Base-by-base conservation (phyloP, 2,113 vertebrate genomes). In the Indicator maculatus region DNA sequence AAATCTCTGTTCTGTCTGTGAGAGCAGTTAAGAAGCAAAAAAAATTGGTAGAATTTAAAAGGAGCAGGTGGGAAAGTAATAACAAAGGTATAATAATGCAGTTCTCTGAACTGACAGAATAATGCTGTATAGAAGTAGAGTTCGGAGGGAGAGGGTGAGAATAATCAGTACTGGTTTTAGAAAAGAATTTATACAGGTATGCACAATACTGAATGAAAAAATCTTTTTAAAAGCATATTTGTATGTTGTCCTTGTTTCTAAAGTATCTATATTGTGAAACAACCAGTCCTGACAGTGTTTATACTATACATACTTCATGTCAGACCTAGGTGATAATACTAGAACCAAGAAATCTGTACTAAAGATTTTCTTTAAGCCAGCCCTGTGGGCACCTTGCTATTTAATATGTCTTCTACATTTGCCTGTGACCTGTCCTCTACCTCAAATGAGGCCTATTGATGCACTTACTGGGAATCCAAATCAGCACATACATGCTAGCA, bases 21-120 rank as follows among this genome's bases (percentile, higher is more conserved):
- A 69, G 19, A 73, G n/a, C 36, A 69, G 76, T 78, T 92, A 78
- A 77, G 87, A 85, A 78, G 60, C 33, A 95, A 96, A 84, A 4
- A 4, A 81, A 75, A 86, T 63, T 86, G 58, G 31, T 56, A 76
- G 55, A 91, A 91, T 78, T 91, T 71, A 81, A 83, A 84, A 91
- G 33, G 13, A 88, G 24, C 3, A 2, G 14, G 28, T 72, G 38
- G 21, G 11, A 77, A 93, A 86, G 75, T 80, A 70, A 88, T 67
- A 88, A 47, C 1, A 1, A 21, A 95, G 81, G 58, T 75, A 81
- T 55, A 91, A 93, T 81, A 65, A 50, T 27, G n/a, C n/a, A n/a
- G 24, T 86, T 91, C 50, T 78, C 66, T 88, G 50, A 76, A 88
- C 2, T 84, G 86, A 66, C 39, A 81, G 53, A 88, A 88, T 61